Percentiles rank a stretch among this genome's conserved stretches.
Conservation (phyloP, 2,888 invertebrate genomes). For the Antheraea assamensis region DNA sequence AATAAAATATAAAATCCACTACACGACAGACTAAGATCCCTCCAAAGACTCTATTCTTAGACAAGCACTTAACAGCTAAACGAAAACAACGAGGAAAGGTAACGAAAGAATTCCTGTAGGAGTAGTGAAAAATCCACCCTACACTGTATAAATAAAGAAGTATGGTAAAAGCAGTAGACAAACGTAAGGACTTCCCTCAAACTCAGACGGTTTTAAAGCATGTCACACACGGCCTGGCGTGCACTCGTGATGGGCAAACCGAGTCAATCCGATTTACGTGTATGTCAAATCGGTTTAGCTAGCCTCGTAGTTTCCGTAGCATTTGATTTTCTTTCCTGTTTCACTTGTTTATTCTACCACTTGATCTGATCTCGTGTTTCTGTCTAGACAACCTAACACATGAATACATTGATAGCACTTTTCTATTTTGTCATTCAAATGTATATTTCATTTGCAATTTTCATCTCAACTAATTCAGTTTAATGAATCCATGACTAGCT, state of each 20-base stretch:
- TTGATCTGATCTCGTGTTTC: not conserved
- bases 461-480: not conserved
- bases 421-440: not conserved
- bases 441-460: not conserved
- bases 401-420: not conserved
- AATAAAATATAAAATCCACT: too few species aligned
- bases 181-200: not conserved
- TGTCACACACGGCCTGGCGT: not conserved
- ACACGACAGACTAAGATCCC: too few species aligned
- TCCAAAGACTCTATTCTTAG: not conserved
- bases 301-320: not conserved
- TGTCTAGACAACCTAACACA: not conserved
- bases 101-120: not conserved
- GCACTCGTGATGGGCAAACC: not conserved
- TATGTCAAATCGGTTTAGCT: not conserved
- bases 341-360: not conserved
- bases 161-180: not conserved
- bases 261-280: not conserved
- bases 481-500: not conserved
- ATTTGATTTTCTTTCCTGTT: not conserved
- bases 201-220: not conserved
- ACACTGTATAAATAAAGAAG: not conserved
- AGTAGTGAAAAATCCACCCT: not conserved
- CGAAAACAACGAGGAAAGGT: not conserved
- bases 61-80: not conserved